Conservation (phyloP, 2,797 vertebrate species). For the Melopsittacus undulatus region DNA sequence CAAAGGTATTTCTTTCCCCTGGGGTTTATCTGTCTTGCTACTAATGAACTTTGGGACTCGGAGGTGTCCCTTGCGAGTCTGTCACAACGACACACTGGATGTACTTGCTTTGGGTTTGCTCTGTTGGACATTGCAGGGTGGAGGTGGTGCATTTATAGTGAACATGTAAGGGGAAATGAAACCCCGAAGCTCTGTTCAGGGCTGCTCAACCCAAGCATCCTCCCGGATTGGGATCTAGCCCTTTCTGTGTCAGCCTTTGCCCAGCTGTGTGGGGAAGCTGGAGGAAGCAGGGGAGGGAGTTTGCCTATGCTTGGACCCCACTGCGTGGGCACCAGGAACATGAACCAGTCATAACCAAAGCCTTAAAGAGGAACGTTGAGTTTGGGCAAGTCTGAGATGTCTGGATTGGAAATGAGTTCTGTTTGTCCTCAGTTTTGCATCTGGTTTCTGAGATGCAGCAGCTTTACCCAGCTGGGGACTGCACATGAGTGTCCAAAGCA, state of each 20-base stretch:
- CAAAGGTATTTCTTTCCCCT: not conserved
- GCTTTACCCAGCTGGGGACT: not conserved
- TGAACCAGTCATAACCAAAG: not conserved
- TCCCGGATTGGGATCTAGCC: rapidly evolving
- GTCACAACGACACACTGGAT: rapidly evolving
- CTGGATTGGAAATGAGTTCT: not conserved
- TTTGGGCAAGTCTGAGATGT: not conserved
- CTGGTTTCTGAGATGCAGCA: not conserved
- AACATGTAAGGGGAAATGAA: rapidly evolving
- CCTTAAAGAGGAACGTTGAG: not conserved
- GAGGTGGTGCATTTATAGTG: rapidly evolving
- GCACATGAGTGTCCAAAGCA: rapidly evolving
- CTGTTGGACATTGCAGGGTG: not conserved
- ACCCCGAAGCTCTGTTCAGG: rapidly evolving
- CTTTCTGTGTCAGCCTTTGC: not conserved
- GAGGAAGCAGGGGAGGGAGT: not conserved
- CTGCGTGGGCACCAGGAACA: not conserved
- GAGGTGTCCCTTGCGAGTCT: not conserved
- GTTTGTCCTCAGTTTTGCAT: not conserved
- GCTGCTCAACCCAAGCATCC: rapidly evolving
- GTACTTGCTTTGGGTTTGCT: not conserved
- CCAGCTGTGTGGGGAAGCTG: not conserved
- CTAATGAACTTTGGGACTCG: not conserved
- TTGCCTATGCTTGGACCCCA: not conserved
- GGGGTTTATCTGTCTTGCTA: not conserved